Evolutionary conservation across 2,888 invertebrate genomes (phyloP).

Genomic region (Tribolium freemani): DNA sequence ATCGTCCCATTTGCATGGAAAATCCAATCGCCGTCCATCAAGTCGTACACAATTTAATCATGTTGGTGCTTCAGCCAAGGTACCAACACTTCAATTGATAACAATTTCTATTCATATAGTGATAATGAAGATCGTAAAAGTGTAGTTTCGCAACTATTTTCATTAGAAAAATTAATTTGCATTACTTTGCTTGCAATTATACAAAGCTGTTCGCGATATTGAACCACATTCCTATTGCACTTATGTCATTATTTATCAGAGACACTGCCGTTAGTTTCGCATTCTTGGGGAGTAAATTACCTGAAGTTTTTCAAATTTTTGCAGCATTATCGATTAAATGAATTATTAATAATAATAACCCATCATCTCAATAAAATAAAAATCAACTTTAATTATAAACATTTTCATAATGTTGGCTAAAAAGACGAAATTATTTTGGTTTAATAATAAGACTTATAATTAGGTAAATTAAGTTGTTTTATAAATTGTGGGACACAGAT

Average conservation of each 20-base stretch:
- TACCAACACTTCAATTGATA: constrained; percentile 8
- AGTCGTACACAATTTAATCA: constrained; percentile 28
- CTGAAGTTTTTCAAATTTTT: not conserved
- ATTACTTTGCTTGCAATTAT: constrained; percentile 1
- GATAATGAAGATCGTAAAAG: constrained; percentile 4
- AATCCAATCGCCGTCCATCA: constrained; percentile 4
- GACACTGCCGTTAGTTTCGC: constrained; percentile 10
- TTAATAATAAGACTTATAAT: too few species aligned
- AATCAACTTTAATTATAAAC: too few species aligned
- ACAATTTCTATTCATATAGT: constrained; percentile 31
- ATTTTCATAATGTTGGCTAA: too few species aligned
- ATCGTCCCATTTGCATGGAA: constrained; percentile 12
- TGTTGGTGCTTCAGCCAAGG: not conserved
- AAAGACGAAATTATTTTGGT: not conserved
- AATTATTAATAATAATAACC: too few species aligned
- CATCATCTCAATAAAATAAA: not conserved
- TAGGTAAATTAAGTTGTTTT: too few species aligned
- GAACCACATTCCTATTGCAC: constrained; percentile 10
- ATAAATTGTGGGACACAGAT: too few species aligned
- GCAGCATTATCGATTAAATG: not conserved
- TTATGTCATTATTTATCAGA: constrained; percentile 9
- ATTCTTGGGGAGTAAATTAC: not conserved
- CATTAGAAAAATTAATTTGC: constrained; percentile 18
- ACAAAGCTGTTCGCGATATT: not conserved
- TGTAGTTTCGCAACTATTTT: not conserved